Evolutionary conservation across 2,888 invertebrate species (phyloP), one percentile per base, ranked within the genome.

Genomic region (Athalia cordata): DNA sequence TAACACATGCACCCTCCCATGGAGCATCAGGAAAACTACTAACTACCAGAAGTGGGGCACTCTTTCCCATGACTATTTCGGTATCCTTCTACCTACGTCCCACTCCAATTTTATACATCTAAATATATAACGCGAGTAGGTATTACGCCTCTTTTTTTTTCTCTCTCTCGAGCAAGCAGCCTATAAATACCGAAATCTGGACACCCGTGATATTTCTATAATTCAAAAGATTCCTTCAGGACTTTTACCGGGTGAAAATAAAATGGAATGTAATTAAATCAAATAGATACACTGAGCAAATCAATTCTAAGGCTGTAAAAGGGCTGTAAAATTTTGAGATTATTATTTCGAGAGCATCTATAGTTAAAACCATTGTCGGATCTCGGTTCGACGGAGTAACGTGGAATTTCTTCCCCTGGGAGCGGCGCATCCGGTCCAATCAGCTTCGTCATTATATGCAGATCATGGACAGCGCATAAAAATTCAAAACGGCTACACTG

Each of bases 381-480:
- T 75, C 75, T 62, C 50, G 50, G 62, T 4, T 8, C 8, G 9
- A 62, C 62, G 72, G 47, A 64, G 75, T 75, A 50, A 64, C 64
- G 62, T 75, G 64, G 75, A 75, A 75, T 75, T 75, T 62, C 57
- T 50, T 15, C 62, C 50, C 62, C 72, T 81, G 82, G 87, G 87
- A 85, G 87, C 84, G 87, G 82, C 87, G 81, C 85, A 86, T 87
- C 86, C 87, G 86, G 84, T 82, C 82, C 85, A 87, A 87, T 87
- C 86, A 83, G 81, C 83, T 78, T 81, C 82, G 84, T 87, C 86
- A 85, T 88, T 87, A 87, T 87, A 87, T 87, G 87, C 84, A 87
- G 84, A 87, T 87, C 72, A 82, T 81, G 79, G 81, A 78, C 80
- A 81, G 59, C 81, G 78, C 85, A 86, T 87, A 85, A 86, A 85